Conservation (phyloP, 2,113 vertebrate genomes). For the Stercorarius parasiticus region DNA sequence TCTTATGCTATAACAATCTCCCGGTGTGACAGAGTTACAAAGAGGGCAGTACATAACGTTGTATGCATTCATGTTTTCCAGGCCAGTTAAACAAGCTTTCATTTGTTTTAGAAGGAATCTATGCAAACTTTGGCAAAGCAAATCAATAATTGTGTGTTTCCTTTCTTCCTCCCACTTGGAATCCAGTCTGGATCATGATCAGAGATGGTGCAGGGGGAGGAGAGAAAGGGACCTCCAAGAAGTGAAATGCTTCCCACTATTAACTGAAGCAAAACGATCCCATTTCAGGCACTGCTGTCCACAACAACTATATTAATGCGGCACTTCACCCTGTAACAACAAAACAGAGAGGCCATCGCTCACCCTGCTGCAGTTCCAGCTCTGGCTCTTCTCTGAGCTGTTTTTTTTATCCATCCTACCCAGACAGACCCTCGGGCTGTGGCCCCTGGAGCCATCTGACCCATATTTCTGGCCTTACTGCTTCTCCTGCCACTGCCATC, state of each 20-base stretch:
- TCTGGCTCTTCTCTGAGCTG: background rate
- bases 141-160: conserved; percentile 22
- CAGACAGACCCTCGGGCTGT: background rate
- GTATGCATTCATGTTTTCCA: background rate
- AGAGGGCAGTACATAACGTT: background rate
- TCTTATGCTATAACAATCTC: background rate
- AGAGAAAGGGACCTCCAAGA: background rate
- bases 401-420: background rate
- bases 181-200: background rate
- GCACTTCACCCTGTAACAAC: background rate
- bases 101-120: conserved; percentile 37
- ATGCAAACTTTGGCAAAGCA: conserved; percentile 2
- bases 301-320: background rate
- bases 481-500: background rate
- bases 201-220: background rate
- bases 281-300: background rate
- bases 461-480: background rate
- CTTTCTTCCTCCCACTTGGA: background rate
- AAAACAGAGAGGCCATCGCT: background rate
- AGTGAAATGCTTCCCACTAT: background rate
- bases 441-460: background rate
- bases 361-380: background rate
- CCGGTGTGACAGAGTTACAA: background rate
- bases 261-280: background rate
- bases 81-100: conserved; percentile 20